Base-by-base conservation (phyloP, 2,113 vertebrate genomes). In the Periophthalmodon schlosseri region DNA sequence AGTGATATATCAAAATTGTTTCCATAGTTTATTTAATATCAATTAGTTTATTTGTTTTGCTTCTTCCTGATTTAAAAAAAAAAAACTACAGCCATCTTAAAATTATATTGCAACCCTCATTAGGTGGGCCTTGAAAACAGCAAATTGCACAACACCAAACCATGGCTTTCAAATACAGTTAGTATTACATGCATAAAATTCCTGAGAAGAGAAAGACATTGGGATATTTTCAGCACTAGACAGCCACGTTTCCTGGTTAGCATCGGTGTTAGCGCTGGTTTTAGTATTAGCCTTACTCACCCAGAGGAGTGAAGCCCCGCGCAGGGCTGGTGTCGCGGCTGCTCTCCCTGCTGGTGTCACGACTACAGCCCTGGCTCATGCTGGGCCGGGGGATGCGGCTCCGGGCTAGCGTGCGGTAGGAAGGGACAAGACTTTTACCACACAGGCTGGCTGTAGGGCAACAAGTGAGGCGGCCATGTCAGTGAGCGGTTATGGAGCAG, bases 291-390 rank as follows among this genome's bases (percentile, higher is more conserved):
- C 74, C 28, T 92, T 98, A 99, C 98, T 99, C 96, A 99, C 98
- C 98, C 89, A 99, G 95, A 75, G 96, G 95, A 92, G 96, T 82
- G 79, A 99, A 99, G 94, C 97, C 97, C 95, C 98, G 95, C 91
- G 97, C 95, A 81, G 98, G 98, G 95, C 98, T 99, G 89, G 97
- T 97, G 95, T 99, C 98, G 28, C 97, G 97, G 94, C 98, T 99
- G 96, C 97, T 99, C 94, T 99, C 98, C 91, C 98, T 96, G 95
- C 97, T 99, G 93, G 97, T 97, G 95, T 99, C 96, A 91, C 97
- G 97, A 95, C 98, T 99, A 95, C 98, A 99, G 91, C 97, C 97
- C 94, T 99, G 97, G 97, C 97, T 99, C 97, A 98, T 96, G 96
- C 98, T 99, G 95, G 97, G 98, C 85, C 98, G 96, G 85, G 98